Percentiles rank a stretch among this genome's conserved stretches.
phyloP scores from a whole-genome alignment of 2,888 invertebrate species.

The Thera obeliscata region DNA sequence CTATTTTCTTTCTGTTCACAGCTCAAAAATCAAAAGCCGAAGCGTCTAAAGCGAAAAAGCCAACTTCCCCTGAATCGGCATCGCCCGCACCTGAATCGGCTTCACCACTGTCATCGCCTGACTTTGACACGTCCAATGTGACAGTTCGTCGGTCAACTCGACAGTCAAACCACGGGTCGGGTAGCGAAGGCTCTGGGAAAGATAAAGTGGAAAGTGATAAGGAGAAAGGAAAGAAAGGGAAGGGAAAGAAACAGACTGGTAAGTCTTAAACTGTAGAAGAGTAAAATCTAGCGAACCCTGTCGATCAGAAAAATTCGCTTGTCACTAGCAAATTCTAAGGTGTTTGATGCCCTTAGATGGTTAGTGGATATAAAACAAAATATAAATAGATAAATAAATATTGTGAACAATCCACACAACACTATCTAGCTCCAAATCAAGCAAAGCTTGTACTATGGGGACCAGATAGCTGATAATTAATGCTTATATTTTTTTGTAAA shows the following conservation, averaged over 20 bases:
- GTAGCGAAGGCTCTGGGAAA: conserved; percentile 17
- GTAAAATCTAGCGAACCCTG: too few species aligned
- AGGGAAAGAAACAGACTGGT: conserved; percentile 49
- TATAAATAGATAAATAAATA: too few species aligned
- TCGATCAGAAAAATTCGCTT: too few species aligned
- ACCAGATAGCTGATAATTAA: too few species aligned
- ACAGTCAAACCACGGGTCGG: conserved; percentile 57
- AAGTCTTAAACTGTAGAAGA: conserved; percentile 14
- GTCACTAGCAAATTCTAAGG: too few species aligned
- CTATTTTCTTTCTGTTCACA: conserved; percentile 17
- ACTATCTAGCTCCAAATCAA: too few species aligned
- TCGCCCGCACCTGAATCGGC: conserved; percentile 11
- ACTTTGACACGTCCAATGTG: conserved; percentile 65
- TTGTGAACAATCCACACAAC: too few species aligned
- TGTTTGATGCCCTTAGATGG: too few species aligned
- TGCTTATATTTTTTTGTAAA: too few species aligned
- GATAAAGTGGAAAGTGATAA: conserved; percentile 27
- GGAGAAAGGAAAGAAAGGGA: conserved; percentile 23
- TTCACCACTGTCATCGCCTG: conserved; percentile 45
- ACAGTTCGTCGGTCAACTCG: conserved; percentile 60
- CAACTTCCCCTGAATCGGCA: neutral
- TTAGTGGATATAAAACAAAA: too few species aligned
- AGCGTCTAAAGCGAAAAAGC: conserved; percentile 30
- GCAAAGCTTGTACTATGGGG: too few species aligned
- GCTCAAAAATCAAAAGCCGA: conserved; percentile 53